These are phyloP conservation scores for Cyprinodon brontotheroides DNA, from an alignment of 2,113 vertebrate genomes.

Conservation along the genomic window DNA sequence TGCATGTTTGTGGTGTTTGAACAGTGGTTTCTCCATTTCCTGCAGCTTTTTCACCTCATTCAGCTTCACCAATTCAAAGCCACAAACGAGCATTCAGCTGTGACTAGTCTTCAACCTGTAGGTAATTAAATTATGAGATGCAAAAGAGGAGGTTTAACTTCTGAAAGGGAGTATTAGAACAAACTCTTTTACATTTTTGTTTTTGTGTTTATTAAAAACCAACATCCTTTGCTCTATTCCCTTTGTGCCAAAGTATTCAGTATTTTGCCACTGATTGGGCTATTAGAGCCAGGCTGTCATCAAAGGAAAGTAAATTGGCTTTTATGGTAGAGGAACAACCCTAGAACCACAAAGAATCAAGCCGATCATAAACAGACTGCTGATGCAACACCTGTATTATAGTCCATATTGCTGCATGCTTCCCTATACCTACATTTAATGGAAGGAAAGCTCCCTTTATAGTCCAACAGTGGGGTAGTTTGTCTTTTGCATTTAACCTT, in stretches of 20 bases:
- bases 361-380: not conserved
- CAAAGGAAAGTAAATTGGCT: not conserved
- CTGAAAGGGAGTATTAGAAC: not conserved
- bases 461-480: too few species aligned
- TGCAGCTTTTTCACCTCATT: not conserved
- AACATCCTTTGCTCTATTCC: too few species aligned
- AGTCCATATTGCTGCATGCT: too few species aligned
- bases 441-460: too few species aligned
- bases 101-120: not conserved
- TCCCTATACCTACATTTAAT: too few species aligned
- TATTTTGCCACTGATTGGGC: too few species aligned
- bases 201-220: not conserved
- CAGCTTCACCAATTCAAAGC: not conserved
- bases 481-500: too few species aligned
- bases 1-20: not conserved
- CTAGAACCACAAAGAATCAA: not conserved
- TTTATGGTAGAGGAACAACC: not conserved
- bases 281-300: not conserved
- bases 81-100: not conserved
- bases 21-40: not conserved
- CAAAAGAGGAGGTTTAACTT: not conserved
- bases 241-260: too few species aligned
- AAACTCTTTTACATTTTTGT: not conserved
- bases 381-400: too few species aligned
- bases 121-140: not conserved